Conservation (phyloP, 2,797 vertebrate species). For the Paguma larvata region DNA sequence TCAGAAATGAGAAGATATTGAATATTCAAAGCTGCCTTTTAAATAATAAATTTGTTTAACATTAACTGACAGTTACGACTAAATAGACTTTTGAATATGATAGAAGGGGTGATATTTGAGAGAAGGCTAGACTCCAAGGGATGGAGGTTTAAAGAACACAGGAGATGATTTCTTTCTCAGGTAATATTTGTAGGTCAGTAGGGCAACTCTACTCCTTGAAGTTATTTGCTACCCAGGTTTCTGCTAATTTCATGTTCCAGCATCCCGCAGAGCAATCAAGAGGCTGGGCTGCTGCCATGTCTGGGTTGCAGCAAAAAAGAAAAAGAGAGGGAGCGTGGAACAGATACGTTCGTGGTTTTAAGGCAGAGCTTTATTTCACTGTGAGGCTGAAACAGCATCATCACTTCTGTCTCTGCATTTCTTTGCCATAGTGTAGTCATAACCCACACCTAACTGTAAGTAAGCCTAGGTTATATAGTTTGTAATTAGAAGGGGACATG, state of each 20-base stretch:
- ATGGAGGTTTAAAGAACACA: neutral
- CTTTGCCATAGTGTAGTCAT: neutral
- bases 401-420: neutral
- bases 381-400: neutral
- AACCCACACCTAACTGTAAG: neutral
- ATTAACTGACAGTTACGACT: neutral
- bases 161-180: neutral
- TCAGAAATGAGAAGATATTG: neutral
- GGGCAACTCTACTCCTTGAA: neutral
- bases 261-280: neutral
- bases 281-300: neutral
- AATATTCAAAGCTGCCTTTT: constrained; percentile 35
- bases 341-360: neutral
- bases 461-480: neutral
- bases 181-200: neutral
- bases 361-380: neutral
- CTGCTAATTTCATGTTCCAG: neutral
- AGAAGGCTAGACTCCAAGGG: neutral
- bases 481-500: neutral
- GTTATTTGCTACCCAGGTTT: neutral
- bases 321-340: neutral
- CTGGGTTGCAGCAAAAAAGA: neutral
- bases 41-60: constrained; percentile 45
- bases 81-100: neutral
- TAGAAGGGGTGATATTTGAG: neutral